Evolutionary conservation across 2,888 invertebrate genomes (phyloP), one percentile per base, ranked within the genome.

Genomic region (Mesorhabditis belari): DNA sequence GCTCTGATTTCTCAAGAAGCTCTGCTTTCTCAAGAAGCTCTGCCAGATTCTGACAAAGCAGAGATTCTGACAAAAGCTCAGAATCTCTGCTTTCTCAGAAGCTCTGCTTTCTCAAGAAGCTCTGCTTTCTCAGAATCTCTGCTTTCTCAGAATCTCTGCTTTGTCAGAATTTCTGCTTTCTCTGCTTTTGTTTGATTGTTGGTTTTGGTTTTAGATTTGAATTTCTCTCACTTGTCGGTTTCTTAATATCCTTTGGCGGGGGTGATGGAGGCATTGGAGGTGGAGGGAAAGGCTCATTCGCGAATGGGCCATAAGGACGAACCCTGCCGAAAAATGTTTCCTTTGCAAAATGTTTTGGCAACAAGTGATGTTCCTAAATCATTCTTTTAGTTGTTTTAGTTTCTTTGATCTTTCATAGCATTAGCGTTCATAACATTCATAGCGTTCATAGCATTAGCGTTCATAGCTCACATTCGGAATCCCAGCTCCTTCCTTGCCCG

Each of bases 201-300:
- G 21, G 49, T 26, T 23, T n/a, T 12, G 6, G 12, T n/a, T 12
- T 9, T 3, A 1, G 21, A 35, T 9, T 29, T 1, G 6, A 55
- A 52, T 44, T 25, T 49, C 26, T 61, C 66, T 64, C 58, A 71
- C 71, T 65, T 4, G 70, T 54, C 9, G 64, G 60, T 28, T 70
- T 69, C n/a, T 69, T 68, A 2, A 70, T 58, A 26, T 62, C 29
- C 56, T 70, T 64, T 12, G 71, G 70, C 6, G 67, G 70, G 1
- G 77, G 76, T 4, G 80, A 72, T 6, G 80, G 80, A 9, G 80
- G 79, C 70, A 77, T 64, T 24, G 80, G 78, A 26, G 80, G 80
- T 17, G 79, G 76, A 21, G 80, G 78, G 54, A 79, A 76, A 12
- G 79, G 78, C 28, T 75, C 62, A 53, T 77, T 75, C 56, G 69